A percentile compares a stretch with the other conserved stretches of the same genome.
Conservation (phyloP, 2,888 invertebrate genomes). For the Eilema depressum region DNA sequence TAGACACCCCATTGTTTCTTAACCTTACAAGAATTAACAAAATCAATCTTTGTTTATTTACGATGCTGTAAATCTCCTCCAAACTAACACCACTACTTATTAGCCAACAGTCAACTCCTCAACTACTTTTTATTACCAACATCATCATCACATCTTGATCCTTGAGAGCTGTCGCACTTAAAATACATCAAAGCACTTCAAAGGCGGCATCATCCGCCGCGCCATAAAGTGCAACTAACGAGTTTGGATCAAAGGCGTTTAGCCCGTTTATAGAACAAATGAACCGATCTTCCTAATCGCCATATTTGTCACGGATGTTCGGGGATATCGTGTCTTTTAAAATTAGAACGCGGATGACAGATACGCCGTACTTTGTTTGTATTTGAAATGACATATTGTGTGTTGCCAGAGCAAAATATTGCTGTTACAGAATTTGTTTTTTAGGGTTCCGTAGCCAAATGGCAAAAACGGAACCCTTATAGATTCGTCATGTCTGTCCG, state of each 20-base stretch:
- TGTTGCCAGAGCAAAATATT: no score
- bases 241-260: constrained; percentile 52
- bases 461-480: no score
- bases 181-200: constrained; percentile 40
- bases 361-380: constrained; percentile 23
- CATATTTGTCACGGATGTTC: constrained; percentile 46
- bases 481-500: no score
- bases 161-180: constrained; percentile 21
- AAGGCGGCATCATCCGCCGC: constrained; percentile 10
- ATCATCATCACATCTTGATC: constrained; percentile 21
- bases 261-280: constrained; percentile 61
- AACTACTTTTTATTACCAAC: constrained; percentile 11
- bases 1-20: no score
- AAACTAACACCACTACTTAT: neutral
- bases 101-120: neutral
- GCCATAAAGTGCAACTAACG: constrained; percentile 44
- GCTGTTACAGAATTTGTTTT: no score
- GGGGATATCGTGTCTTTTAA: constrained; percentile 25
- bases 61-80: neutral
- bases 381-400: constrained; percentile 14
- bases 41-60: neutral
- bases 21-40: neutral
- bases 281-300: constrained; percentile 50
- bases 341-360: constrained; percentile 36
- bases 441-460: no score